These are phyloP conservation scores for Diarsia rubi DNA, from an alignment of 2,888 invertebrate genomes.

Conservation along the genomic window DNA sequence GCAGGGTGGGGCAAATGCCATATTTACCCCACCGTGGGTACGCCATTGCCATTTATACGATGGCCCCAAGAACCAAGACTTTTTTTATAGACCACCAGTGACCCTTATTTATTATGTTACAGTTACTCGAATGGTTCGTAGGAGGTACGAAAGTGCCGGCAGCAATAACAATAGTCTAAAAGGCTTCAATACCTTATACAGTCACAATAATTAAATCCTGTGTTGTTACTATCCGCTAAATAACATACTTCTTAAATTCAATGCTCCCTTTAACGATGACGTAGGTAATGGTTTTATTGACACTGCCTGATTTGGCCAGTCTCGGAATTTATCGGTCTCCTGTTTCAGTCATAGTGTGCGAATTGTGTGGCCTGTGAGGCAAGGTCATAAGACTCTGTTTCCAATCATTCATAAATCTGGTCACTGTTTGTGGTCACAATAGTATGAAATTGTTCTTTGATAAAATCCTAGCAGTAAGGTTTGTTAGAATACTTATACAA, in stretches of 20 bases:
- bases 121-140: background rate
- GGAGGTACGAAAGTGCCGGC: background rate
- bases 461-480: background rate
- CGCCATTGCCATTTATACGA: too few species aligned
- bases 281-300: slow-evolving; percentile 15
- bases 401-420: slow-evolving; percentile 9
- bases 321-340: slow-evolving; percentile 26
- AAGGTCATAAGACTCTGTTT: slow-evolving; percentile 20
- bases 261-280: slow-evolving; percentile 16
- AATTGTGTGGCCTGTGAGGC: slow-evolving; percentile 9
- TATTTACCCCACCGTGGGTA: too few species aligned
- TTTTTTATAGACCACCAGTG: too few species aligned
- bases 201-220: background rate
- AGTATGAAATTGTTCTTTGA: background rate
- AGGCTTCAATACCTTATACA: background rate
- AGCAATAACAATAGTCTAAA: background rate
- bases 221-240: background rate
- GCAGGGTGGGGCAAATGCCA: too few species aligned
- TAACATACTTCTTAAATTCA: slow-evolving; percentile 12
- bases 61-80: too few species aligned
- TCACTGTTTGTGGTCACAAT: slow-evolving; percentile 6
- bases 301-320: slow-evolving; percentile 24
- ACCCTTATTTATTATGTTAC: too few species aligned
- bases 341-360: slow-evolving; percentile 7
- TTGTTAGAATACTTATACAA: background rate